Conservation (phyloP, 2,888 invertebrate genomes). For the Sphaerophoria rueppellii region DNA sequence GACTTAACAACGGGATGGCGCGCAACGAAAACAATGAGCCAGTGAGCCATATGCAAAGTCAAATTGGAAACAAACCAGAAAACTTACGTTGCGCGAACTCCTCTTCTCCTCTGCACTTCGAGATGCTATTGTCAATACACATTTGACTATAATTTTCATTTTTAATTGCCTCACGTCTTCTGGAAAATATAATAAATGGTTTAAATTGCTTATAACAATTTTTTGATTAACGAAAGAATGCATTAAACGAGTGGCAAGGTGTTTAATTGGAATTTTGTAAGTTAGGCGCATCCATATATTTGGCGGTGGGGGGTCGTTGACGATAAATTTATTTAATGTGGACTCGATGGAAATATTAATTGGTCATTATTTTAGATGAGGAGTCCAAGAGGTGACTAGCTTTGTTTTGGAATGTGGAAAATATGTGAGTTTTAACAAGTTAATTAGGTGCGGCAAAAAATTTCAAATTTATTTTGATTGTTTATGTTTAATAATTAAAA, state of each 20-base stretch:
- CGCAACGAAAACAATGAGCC: conserved; percentile 69
- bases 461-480: too few relatives aligned
- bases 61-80: conserved; percentile 10
- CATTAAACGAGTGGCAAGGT: conserved; percentile 2
- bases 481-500: too few relatives aligned
- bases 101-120: conserved; percentile 34
- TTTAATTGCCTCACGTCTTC: conserved; percentile 66
- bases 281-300: conserved; percentile 13
- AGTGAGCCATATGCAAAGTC: conserved; percentile 63
- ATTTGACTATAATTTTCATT: conserved; percentile 36
- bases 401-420: too few relatives aligned
- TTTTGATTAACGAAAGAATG: conserved; percentile 36
- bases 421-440: too few relatives aligned
- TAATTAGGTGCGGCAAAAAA: too few relatives aligned
- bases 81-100: background rate
- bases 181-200: conserved; percentile 57
- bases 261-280: conserved; percentile 23
- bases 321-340: conserved; percentile 24
- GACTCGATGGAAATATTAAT: too few relatives aligned
- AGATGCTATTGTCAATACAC: conserved; percentile 51
- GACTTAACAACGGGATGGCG: conserved; percentile 65
- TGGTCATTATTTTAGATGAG: too few relatives aligned
- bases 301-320: conserved; percentile 9
- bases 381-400: too few relatives aligned
- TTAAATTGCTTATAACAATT: conserved; percentile 22